These are phyloP conservation scores for Euura saliciscinereae DNA, from an alignment of 1,140 invertebrate genomes.

Conservation along the genomic window DNA sequence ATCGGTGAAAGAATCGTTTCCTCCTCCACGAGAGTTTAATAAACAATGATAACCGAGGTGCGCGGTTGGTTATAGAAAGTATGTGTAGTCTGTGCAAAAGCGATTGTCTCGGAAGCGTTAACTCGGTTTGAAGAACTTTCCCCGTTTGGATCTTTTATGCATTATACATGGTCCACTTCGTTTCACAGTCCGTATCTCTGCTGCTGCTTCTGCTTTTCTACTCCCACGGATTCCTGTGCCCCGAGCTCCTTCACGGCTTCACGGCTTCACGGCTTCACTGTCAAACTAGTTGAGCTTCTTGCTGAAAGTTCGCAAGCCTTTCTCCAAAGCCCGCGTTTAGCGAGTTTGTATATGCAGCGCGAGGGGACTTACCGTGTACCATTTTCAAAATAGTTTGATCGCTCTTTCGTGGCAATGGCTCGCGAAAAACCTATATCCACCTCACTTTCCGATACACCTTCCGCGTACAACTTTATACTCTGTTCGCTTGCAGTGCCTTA, in stretches of 20 bases:
- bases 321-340: constrained; percentile 34
- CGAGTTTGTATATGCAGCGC: constrained; percentile 21
- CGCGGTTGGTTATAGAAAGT: background rate
- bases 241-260: background rate
- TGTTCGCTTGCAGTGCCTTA: too few relatives aligned
- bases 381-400: constrained; percentile 36
- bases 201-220: too few relatives aligned
- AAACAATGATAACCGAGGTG: constrained; percentile 2
- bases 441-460: too few relatives aligned
- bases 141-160: constrained; percentile 4
- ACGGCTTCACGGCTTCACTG: background rate
- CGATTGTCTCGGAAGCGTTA: background rate
- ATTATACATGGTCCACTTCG: constrained; percentile 5
- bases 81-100: background rate
- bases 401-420: constrained; percentile 18
- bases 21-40: background rate
- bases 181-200: background rate
- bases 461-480: too few relatives aligned
- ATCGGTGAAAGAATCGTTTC: too few relatives aligned
- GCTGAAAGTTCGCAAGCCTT: constrained; percentile 37
- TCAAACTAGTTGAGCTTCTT: constrained; percentile 36
- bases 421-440: background rate
- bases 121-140: background rate
- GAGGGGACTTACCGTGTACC: constrained; percentile 32
- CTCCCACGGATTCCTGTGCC: background rate